Evolutionary conservation across 2,113 vertebrate species (phyloP).

Genomic region (Bostrychus sinensis): DNA sequence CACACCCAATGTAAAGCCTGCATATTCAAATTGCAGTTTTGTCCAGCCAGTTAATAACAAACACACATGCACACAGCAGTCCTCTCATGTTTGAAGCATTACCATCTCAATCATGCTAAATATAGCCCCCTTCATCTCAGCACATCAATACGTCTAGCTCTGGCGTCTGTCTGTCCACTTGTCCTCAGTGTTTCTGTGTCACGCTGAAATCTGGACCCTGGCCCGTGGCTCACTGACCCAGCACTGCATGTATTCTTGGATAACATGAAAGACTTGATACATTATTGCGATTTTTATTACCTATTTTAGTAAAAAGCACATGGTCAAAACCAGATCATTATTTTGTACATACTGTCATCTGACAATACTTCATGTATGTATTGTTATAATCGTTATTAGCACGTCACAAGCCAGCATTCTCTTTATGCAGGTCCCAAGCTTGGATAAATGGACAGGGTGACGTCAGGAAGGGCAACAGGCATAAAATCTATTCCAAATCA

Average conservation of each 20-base stretch:
- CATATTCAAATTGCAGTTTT: slow-evolving; percentile 27
- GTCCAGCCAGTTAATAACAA: slow-evolving; percentile 13
- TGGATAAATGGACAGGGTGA: too few species aligned
- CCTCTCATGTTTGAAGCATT: slow-evolving; percentile 71
- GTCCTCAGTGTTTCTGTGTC: slow-evolving; percentile 41
- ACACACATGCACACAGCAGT: slow-evolving; percentile 19
- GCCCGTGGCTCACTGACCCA: slow-evolving; percentile 38
- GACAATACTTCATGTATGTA: too few species aligned
- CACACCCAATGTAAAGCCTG: slow-evolving; percentile 18
- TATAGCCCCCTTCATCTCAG: slow-evolving; percentile 72
- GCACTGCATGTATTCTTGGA: slow-evolving; percentile 16
- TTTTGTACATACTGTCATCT: too few species aligned
- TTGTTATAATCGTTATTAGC: too few species aligned
- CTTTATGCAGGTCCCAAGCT: too few species aligned
- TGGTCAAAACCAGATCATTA: not conserved
- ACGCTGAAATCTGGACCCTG: slow-evolving; percentile 27
- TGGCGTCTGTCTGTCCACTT: slow-evolving; percentile 43
- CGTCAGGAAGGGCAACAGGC: too few species aligned
- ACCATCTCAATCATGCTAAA: slow-evolving; percentile 78
- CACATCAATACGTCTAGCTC: slow-evolving; percentile 70
- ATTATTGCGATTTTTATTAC: slow-evolving; percentile 9
- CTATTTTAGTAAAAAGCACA: not conserved
- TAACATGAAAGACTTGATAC: not conserved
- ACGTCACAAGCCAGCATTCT: too few species aligned
- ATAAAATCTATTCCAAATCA: too few species aligned